phyloP scores from a whole-genome alignment of 2,797 vertebrate species.

The Diceros bicornis region DNA sequence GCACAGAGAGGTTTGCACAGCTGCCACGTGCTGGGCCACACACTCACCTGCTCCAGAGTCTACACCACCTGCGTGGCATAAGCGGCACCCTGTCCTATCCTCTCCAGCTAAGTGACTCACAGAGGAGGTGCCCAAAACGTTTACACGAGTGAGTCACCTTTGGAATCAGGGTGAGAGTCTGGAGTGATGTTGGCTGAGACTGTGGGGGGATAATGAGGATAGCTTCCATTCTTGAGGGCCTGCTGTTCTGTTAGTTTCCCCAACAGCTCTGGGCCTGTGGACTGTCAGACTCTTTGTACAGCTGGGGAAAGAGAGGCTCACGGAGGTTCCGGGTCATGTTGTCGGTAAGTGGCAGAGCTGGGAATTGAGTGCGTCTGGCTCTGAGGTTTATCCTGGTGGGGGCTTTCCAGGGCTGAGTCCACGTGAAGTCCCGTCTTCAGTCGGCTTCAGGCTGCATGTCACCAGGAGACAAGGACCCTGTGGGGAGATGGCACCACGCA shows the following conservation, averaged over 20 bases:
- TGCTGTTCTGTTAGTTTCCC: fast-evolving
- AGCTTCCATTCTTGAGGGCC: not conserved
- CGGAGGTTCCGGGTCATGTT: fast-evolving
- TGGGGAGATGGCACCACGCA: not conserved
- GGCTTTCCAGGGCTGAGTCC: fast-evolving
- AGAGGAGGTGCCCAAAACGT: not conserved
- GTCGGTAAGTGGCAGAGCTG: not conserved
- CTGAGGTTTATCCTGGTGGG: fast-evolving
- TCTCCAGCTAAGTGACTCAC: fast-evolving
- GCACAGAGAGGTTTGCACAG: not conserved
- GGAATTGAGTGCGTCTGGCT: fast-evolving
- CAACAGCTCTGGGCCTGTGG: not conserved
- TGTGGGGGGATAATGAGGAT: no score
- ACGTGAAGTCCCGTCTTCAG: fast-evolving
- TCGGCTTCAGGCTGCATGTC: no score
- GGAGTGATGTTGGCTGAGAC: not conserved
- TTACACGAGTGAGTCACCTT: no score
- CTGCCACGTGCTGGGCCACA: fast-evolving
- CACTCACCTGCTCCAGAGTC: not conserved
- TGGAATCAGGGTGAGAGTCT: not conserved
- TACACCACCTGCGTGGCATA: fast-evolving
- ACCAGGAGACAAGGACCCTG: not conserved
- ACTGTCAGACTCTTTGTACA: no score
- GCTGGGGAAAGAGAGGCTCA: fast-evolving
- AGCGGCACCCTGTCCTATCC: no score